Conservation (phyloP, 2,888 invertebrate species). For the Agrotis clavis region DNA sequence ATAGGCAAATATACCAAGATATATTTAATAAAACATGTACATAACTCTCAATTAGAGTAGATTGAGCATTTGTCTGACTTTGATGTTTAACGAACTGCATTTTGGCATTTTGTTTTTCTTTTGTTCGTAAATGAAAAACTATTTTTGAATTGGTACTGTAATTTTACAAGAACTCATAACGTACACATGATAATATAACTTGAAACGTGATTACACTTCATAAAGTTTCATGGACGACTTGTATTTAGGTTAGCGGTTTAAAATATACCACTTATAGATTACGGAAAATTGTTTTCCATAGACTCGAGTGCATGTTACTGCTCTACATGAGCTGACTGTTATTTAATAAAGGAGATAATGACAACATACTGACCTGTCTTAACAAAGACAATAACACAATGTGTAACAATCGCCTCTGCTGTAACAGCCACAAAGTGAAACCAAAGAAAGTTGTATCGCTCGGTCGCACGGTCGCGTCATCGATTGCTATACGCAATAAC, state of each 20-base stretch:
- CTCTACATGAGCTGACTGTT: conserved; percentile 14
- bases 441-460: conserved; percentile 75
- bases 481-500: conserved; percentile 73
- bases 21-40: conserved; percentile 58
- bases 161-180: conserved; percentile 43
- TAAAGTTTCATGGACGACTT: conserved; percentile 44
- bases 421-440: conserved; percentile 69
- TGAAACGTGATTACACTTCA: conserved; percentile 52
- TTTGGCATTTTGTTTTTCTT: conserved; percentile 31
- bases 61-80: conserved; percentile 22
- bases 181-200: conserved; percentile 11
- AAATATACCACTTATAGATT: conserved; percentile 20
- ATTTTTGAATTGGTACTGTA: conserved; percentile 4
- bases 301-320: not conserved
- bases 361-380: conserved; percentile 48
- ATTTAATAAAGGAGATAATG: conserved; percentile 1
- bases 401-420: conserved; percentile 56
- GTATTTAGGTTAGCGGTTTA: conserved; percentile 42
- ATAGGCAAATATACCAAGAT: conserved; percentile 65
- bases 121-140: conserved; percentile 12
- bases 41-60: conserved; percentile 36
- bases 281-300: conserved; percentile 29
- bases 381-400: conserved; percentile 44
- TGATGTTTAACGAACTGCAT: conserved; percentile 41
- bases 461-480: conserved; percentile 69